Conservation (phyloP, 1,140 invertebrate genomes). For the Drosophila melanica region DNA sequence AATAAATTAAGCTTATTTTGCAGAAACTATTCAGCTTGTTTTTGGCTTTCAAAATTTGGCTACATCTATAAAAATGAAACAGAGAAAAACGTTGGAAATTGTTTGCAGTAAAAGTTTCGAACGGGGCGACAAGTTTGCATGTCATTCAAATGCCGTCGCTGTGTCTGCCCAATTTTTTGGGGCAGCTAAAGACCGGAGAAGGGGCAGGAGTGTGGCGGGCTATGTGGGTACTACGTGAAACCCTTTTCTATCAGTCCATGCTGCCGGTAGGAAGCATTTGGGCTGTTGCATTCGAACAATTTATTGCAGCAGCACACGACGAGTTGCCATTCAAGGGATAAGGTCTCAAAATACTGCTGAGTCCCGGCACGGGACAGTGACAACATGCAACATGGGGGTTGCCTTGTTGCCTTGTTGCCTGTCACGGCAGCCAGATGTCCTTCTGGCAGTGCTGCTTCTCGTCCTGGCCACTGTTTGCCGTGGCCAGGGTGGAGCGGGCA, state of each 20-base stretch:
- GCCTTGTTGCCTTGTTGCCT: conserved; percentile 48
- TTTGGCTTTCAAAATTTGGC: neutral
- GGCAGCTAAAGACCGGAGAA: neutral
- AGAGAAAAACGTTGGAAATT: conserved; percentile 33
- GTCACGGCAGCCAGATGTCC: conserved; percentile 39
- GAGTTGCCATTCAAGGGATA: conserved; percentile 4
- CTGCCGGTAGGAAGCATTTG: conserved; percentile 23
- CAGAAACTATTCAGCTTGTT: neutral
- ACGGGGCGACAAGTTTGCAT: conserved; percentile 70
- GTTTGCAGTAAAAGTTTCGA: conserved; percentile 39
- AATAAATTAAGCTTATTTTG: neutral
- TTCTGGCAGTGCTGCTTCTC: conserved; percentile 4
- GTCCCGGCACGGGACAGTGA: conserved; percentile 5
- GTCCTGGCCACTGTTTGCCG: conserved; percentile 14
- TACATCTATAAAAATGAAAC: neutral
- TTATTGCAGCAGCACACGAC: conserved; percentile 73
- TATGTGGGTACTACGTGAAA: conserved; percentile 35
- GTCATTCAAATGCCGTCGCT: conserved; percentile 68
- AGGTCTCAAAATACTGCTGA: conserved; percentile 5
- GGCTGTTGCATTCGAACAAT: conserved; percentile 72
- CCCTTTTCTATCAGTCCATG: conserved; percentile 59
- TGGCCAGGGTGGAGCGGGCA: conserved; percentile 28
- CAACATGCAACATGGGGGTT: conserved; percentile 35
- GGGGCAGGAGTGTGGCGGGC: neutral
- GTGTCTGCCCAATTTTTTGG: conserved; percentile 27